phyloP scores from a whole-genome alignment of 2,113 vertebrate species.

The Bombycilla garrulus region DNA sequence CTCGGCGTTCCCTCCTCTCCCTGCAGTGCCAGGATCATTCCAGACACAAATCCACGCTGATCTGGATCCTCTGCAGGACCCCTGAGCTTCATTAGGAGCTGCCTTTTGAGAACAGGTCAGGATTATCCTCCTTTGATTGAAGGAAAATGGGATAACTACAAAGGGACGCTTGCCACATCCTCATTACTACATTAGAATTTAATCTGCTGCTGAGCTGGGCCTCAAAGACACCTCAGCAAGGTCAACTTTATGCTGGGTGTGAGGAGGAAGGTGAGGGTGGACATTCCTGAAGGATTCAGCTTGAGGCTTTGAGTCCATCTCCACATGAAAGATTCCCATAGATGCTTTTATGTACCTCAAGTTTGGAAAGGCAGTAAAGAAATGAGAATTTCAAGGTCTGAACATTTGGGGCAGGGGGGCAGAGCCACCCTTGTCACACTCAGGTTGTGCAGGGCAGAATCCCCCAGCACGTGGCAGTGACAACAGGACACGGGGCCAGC shows the following conservation, averaged over 20 bases:
- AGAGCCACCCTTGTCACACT: background rate
- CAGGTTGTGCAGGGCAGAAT: background rate
- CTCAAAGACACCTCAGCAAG: background rate
- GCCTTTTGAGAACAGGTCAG: background rate
- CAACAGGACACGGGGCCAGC: background rate
- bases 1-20: background rate
- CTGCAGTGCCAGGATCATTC: background rate
- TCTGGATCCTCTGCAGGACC: background rate
- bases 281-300: background rate
- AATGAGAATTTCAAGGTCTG: background rate
- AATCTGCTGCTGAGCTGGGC: background rate
- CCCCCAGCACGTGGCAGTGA: background rate
- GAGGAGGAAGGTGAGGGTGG: background rate
- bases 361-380: background rate
- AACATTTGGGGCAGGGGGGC: background rate
- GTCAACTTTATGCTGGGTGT: background rate
- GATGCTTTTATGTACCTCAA: background rate
- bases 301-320: background rate
- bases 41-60: background rate
- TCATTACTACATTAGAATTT: background rate
- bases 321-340: accelerated
- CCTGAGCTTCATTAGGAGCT: background rate
- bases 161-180: background rate
- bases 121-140: background rate
- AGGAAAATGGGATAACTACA: background rate